Conservation (phyloP, 1,140 invertebrate species). For the Bactericera cockerelli region DNA sequence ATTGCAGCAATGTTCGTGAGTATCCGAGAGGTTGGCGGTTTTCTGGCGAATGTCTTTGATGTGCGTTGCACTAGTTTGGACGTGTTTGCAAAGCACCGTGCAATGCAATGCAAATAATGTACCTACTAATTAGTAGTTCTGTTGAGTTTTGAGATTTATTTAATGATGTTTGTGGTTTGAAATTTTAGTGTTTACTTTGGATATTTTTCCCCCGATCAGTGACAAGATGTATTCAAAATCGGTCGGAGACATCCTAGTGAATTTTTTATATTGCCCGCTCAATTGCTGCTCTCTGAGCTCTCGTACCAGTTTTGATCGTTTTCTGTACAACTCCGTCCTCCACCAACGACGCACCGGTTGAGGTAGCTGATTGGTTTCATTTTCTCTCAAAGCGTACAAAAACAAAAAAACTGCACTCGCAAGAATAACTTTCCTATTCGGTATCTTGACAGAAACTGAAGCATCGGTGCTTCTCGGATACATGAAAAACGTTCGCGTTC, state of each 20-base stretch:
- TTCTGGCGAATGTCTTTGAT: too few relatives aligned
- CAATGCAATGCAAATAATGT: too few relatives aligned
- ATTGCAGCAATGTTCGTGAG: too few relatives aligned
- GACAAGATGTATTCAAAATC: conserved; percentile 24
- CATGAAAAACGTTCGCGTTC: conserved; percentile 9
- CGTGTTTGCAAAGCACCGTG: too few relatives aligned
- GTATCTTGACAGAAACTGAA: conserved; percentile 7
- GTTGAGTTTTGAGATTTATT: too few relatives aligned
- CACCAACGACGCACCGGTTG: conserved; percentile 9
- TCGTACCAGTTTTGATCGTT: conserved; percentile 9
- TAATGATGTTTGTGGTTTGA: too few relatives aligned
- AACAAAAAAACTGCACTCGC: conserved; percentile 8
- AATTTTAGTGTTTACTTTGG: conserved; percentile 16
- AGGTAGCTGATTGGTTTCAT: conserved; percentile 12
- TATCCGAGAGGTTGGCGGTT: too few relatives aligned
- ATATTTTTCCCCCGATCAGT: conserved; percentile 18
- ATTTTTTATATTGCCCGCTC: conserved; percentile 15
- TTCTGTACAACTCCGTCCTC: conserved; percentile 11
- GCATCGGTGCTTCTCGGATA: conserved; percentile 9
- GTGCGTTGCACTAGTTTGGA: too few relatives aligned
- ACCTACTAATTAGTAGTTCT: too few relatives aligned
- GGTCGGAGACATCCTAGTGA: conserved; percentile 20
- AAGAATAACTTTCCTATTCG: conserved; percentile 9
- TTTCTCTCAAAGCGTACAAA: conserved; percentile 7
- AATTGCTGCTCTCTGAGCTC: conserved; percentile 3